Conservation (phyloP, 1,140 invertebrate genomes). For the Cephus cinctus region DNA sequence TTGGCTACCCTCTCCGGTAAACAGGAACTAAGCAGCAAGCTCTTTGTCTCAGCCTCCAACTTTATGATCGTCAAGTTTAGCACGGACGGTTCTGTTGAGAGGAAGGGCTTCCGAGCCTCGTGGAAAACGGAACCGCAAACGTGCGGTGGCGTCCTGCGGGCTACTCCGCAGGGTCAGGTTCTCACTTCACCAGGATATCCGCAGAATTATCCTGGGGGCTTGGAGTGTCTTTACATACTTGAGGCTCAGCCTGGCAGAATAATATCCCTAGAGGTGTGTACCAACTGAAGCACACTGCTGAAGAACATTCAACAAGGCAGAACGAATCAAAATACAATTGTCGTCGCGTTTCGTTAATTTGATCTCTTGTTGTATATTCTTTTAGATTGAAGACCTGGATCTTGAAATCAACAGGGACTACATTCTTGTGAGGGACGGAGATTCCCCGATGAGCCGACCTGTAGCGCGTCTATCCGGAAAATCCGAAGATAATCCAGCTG, state of each 20-base stretch:
- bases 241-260: constrained; percentile 85
- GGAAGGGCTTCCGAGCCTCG: constrained; percentile 89
- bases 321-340: neutral
- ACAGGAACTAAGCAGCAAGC: constrained; percentile 76
- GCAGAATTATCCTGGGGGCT: constrained; percentile 86
- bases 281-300: neutral
- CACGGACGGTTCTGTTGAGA: constrained; percentile 89
- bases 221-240: constrained; percentile 92
- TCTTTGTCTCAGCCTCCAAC: constrained; percentile 92
- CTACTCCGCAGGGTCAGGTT: constrained; percentile 78
- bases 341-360: neutral
- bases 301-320: too few relatives aligned
- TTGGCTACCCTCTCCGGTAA: constrained; percentile 89
- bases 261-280: constrained; percentile 75
- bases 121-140: constrained; percentile 92
- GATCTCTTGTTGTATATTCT: constrained; percentile 1
- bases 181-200: constrained; percentile 90
- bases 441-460: constrained; percentile 78
- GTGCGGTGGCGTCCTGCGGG: constrained; percentile 81
- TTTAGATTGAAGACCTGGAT: constrained; percentile 82
- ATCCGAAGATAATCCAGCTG: constrained; percentile 73
- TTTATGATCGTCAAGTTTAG: constrained; percentile 98
- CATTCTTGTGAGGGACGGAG: constrained; percentile 86
- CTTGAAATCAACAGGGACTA: constrained; percentile 84
- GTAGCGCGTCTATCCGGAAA: constrained; percentile 81